phyloP scores from a whole-genome alignment of 2,888 invertebrate species.

The Sisyra terminalis region DNA sequence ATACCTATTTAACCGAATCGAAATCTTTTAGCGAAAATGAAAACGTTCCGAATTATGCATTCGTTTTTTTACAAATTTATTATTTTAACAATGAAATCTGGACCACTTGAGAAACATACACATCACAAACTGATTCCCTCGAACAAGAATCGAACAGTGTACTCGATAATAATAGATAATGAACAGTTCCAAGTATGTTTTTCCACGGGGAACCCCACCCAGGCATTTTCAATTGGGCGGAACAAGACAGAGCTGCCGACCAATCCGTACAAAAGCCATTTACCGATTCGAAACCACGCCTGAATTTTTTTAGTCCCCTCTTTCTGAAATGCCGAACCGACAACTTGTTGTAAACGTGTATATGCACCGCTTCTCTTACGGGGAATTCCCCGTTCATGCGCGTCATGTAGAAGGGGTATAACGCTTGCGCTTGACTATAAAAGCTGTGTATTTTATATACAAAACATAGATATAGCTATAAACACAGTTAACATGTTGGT shows the following conservation, averaged over 20 bases:
- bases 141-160: slow-evolving; percentile 19
- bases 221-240: slow-evolving; percentile 9
- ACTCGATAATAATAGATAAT: slow-evolving; percentile 7
- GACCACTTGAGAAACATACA: slow-evolving; percentile 25
- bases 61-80: too few species aligned
- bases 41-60: too few species aligned
- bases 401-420: background rate
- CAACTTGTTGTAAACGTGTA: background rate
- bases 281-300: slow-evolving; percentile 13
- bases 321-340: slow-evolving; percentile 1
- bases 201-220: slow-evolving; percentile 4
- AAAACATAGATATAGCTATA: too few species aligned
- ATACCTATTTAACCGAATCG: background rate
- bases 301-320: slow-evolving; percentile 1
- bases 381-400: background rate
- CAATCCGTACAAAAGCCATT: slow-evolving; percentile 22
- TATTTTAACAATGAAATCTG: background rate
- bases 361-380: background rate
- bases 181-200: slow-evolving; percentile 4
- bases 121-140: slow-evolving; percentile 27
- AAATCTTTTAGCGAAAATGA: too few species aligned
- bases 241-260: slow-evolving; percentile 12
- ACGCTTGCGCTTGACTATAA: slow-evolving; percentile 4
- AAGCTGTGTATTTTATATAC: slow-evolving; percentile 1
- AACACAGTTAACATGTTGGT: too few species aligned